Percentiles rank a stretch among this genome's conserved stretches.
Evolutionary conservation across 2,797 vertebrate genomes (phyloP).

Genomic region (Heliangelus exortis): DNA sequence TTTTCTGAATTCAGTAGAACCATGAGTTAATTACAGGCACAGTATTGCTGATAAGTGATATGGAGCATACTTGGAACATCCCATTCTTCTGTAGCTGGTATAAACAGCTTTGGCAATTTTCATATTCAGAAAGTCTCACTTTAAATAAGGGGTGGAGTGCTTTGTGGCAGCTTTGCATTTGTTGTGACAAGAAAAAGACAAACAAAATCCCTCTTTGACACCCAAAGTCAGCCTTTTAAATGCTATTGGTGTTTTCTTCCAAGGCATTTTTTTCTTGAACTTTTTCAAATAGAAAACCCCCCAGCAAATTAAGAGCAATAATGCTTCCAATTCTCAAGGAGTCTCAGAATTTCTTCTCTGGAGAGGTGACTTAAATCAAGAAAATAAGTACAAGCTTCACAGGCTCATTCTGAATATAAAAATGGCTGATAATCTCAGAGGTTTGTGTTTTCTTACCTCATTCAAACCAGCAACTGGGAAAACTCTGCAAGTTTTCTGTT

Average conservation of each 20-base stretch:
- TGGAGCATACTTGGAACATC: background rate
- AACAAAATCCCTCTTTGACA: background rate
- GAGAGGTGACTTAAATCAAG: background rate
- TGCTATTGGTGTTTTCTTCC: background rate
- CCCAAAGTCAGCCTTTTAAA: background rate
- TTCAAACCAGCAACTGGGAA: background rate
- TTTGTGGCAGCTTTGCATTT: background rate
- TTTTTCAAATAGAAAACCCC: background rate
- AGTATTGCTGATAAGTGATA: background rate
- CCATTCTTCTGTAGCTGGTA: background rate
- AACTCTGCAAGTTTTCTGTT: background rate
- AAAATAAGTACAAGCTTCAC: background rate
- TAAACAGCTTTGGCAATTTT: slow-evolving; percentile 15
- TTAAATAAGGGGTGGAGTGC: slow-evolving; percentile 16
- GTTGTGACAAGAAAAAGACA: slow-evolving; percentile 1
- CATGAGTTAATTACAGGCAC: background rate
- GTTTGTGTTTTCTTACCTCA: background rate
- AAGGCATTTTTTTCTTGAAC: background rate
- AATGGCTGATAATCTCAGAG: background rate
- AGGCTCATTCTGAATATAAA: background rate
- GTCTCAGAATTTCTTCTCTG: background rate
- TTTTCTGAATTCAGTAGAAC: background rate
- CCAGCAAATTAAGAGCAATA: background rate
- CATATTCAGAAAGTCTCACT: background rate
- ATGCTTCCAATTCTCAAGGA: background rate